Conservation (phyloP, 53 echinoderm and acorn worm genomes). For the Paracentrotus lividus region DNA sequence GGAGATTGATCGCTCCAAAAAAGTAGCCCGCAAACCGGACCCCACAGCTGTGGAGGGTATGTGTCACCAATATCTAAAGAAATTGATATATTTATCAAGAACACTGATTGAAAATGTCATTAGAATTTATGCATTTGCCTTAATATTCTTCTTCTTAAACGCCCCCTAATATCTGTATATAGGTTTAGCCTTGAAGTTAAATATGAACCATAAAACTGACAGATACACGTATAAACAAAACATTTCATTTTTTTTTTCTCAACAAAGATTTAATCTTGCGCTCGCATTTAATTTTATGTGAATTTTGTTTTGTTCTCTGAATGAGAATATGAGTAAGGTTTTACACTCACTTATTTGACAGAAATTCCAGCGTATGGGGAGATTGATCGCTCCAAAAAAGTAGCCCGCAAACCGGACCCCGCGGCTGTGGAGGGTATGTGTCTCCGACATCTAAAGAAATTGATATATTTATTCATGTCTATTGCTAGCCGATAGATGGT, state of each 20-base stretch:
- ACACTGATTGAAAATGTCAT: too few relatives aligned
- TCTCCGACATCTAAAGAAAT: neutral
- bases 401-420: neutral
- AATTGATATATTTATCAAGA: neutral
- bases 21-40: neutral
- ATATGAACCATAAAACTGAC: too few relatives aligned
- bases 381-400: slow-evolving; percentile 12
- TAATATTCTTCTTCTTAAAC: too few relatives aligned
- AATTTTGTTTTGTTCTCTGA: too few relatives aligned
- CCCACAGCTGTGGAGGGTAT: neutral
- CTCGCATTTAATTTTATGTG: too few relatives aligned
- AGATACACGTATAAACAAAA: too few relatives aligned
- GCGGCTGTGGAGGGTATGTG: slow-evolving; percentile 5
- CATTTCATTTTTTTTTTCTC: too few relatives aligned
- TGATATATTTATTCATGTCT: neutral
- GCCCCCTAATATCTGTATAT: too few relatives aligned
- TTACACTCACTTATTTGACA: neutral
- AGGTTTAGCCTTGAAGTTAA: too few relatives aligned
- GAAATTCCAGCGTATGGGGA: slow-evolving; percentile 41
- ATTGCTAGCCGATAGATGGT: too few relatives aligned
- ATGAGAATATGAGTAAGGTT: neutral
- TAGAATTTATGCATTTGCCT: too few relatives aligned
- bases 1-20: slow-evolving; percentile 5
- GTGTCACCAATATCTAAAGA: neutral
- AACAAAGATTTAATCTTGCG: too few relatives aligned